phyloP scores from a whole-genome alignment of 2,797 vertebrate genomes.

The Enteromius unitaeniatus region DNA sequence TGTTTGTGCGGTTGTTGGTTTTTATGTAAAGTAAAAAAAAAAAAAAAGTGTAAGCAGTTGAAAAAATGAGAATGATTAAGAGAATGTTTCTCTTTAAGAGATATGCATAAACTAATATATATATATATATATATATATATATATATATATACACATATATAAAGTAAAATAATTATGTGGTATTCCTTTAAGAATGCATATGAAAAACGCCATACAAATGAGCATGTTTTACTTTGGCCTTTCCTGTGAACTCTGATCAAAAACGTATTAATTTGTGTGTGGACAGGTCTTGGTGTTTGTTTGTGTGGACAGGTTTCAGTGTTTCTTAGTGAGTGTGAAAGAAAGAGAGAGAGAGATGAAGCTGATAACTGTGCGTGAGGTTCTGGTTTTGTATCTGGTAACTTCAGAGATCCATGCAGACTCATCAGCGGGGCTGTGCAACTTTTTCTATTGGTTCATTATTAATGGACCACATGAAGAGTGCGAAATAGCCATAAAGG shows the following conservation, averaged over 20 bases:
- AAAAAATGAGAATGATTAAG: neutral
- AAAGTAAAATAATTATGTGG: neutral
- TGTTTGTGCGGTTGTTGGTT: too few species aligned
- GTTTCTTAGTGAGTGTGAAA: neutral
- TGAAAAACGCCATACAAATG: neutral
- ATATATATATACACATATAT: too few species aligned
- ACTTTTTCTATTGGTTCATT: conserved; percentile 16
- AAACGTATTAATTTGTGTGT: too few species aligned
- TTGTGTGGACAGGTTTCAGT: neutral
- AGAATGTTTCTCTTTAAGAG: neutral
- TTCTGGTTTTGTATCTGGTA: neutral
- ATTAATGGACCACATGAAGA: conserved; percentile 15
- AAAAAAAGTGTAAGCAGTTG: too few species aligned
- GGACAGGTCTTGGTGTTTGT: too few species aligned
- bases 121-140: neutral
- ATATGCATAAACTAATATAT: neutral
- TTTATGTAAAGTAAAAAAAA: too few species aligned
- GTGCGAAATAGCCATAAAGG: conserved; percentile 4
- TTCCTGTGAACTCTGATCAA: neutral
- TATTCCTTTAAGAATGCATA: neutral
- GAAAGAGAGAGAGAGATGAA: neutral
- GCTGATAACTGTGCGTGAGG: neutral
- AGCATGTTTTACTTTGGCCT: neutral
- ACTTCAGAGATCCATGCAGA: conserved; percentile 1
- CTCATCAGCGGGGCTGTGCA: neutral